These are phyloP conservation scores for Apteryx mantelli DNA, from an alignment of 2,113 vertebrate genomes.

Conservation along the genomic window DNA sequence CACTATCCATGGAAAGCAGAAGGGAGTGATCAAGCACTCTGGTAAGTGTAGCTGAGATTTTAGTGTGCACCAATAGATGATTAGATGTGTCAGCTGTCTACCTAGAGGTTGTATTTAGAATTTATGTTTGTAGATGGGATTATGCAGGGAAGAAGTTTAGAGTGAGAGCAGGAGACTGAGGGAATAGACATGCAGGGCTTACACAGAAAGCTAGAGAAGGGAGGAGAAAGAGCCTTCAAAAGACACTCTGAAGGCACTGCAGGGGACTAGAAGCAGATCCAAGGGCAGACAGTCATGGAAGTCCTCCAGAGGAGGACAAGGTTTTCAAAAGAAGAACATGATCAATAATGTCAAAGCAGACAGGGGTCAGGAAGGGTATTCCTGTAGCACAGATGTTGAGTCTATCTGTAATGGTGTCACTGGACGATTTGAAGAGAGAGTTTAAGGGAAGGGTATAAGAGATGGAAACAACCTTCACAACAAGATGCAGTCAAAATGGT, in stretches of 20 bases:
- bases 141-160: background rate
- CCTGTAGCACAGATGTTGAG: background rate
- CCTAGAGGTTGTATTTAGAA: background rate
- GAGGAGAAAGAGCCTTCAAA: background rate
- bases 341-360: background rate
- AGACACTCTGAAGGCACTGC: background rate
- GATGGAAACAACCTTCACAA: background rate
- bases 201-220: background rate
- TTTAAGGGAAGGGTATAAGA: background rate
- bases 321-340: background rate
- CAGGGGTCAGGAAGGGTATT: background rate
- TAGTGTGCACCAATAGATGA: background rate
- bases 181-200: background rate
- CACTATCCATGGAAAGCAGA: background rate
- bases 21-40: background rate
- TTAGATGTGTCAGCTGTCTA: background rate
- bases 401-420: accelerated
- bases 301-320: background rate
- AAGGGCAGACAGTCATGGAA: background rate
- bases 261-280: background rate
- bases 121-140: background rate
- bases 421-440: background rate
- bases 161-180: background rate
- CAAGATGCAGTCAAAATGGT: background rate
- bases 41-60: background rate